A percentile compares a stretch with the other conserved stretches of the same genome.
Evolutionary conservation across 1,140 invertebrate genomes (phyloP).

Genomic region (Oedothorax gibbosus): DNA sequence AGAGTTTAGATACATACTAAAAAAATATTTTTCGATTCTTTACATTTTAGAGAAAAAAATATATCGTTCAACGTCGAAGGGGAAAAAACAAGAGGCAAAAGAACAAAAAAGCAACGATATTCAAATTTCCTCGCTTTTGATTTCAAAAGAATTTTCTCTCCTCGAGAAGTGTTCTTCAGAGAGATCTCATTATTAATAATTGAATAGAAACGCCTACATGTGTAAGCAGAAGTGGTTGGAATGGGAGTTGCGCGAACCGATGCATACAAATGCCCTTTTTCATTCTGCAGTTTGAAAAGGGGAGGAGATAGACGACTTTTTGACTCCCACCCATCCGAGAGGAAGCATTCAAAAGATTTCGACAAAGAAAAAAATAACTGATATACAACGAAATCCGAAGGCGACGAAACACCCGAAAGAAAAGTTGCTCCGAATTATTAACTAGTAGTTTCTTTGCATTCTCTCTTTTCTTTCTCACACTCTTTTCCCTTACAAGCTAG

Average conservation of each 20-base stretch:
- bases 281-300: not conserved
- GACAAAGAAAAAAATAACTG: not conserved
- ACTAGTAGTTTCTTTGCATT: conserved; percentile 1
- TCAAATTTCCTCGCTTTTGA: no score
- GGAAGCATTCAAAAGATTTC: not conserved
- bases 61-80: no score
- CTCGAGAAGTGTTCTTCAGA: no score
- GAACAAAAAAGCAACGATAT: no score
- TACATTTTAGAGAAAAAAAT: no score
- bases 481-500: no score
- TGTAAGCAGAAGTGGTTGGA: not conserved
- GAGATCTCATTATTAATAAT: conserved; percentile 16
- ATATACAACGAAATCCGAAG: not conserved
- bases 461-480: no score
- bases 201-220: conserved; percentile 17
- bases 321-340: not conserved
- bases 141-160: no score
- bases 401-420: conserved; percentile 12
- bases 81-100: no score
- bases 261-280: not conserved
- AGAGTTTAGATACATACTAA: no score
- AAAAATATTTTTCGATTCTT: no score
- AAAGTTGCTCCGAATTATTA: conserved; percentile 26
- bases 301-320: conserved; percentile 5
- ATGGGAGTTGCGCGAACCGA: not conserved